phyloP scores from a whole-genome alignment of 2,888 invertebrate species.

The Drosophila pseudotakahashii region DNA sequence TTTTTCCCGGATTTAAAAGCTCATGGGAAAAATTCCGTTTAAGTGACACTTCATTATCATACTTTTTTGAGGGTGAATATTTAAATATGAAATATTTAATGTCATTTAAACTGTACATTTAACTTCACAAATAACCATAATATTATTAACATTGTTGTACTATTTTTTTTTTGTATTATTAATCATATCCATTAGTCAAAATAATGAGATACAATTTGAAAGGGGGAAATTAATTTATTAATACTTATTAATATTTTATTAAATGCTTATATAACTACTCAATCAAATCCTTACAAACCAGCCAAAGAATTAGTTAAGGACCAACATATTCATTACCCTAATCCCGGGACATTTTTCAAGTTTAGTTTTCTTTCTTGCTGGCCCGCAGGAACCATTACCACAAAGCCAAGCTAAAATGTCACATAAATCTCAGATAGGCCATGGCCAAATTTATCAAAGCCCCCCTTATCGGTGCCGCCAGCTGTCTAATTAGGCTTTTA shows the following conservation, averaged over 20 bases:
- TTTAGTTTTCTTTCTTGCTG: neutral
- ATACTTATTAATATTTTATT: neutral
- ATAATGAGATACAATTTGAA: neutral
- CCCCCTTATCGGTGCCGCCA: slow-evolving; percentile 43
- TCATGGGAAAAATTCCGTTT: neutral
- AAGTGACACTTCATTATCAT: neutral
- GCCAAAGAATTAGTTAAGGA: neutral
- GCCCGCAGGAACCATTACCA: slow-evolving; percentile 51
- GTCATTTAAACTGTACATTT: neutral
- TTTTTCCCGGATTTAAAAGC: slow-evolving; percentile 18
- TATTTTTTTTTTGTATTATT: no score
- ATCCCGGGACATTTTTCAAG: slow-evolving; percentile 6
- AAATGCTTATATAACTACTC: neutral
- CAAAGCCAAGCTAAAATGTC: slow-evolving; percentile 64
- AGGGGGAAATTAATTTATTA: no score
- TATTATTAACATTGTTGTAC: no score
- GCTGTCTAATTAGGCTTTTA: slow-evolving; percentile 61
- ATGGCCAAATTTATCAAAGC: slow-evolving; percentile 58
- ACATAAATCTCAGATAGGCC: slow-evolving; percentile 63
- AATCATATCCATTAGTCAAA: neutral
- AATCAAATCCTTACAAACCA: no score
- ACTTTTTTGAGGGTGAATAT: neutral
- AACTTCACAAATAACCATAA: no score
- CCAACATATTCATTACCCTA: slow-evolving; percentile 1
- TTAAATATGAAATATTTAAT: neutral